phyloP scores from a whole-genome alignment of 2,113 vertebrate species.

The Narcine bancroftii region DNA sequence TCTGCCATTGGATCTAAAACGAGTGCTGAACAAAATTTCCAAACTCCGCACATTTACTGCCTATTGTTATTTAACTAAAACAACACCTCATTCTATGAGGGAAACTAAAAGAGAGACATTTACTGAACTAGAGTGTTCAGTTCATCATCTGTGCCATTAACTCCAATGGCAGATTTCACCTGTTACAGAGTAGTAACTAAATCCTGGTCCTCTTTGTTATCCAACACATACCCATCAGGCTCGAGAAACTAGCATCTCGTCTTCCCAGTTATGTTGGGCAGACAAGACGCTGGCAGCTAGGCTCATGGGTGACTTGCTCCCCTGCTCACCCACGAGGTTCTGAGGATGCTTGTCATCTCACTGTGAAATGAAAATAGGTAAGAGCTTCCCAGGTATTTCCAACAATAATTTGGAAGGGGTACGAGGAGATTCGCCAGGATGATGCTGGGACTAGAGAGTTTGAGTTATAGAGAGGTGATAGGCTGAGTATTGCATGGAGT shows the following conservation, averaged over 20 bases:
- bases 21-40: too few species aligned
- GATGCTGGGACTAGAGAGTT: too few species aligned
- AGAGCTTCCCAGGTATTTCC: too few species aligned
- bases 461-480: too few species aligned
- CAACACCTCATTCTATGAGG: neutral
- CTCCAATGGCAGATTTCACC: neutral
- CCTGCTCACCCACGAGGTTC: neutral
- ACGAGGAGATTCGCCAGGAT: too few species aligned
- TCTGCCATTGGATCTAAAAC: too few species aligned
- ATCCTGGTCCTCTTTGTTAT: neutral
- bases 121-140: neutral
- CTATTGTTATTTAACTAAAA: too few species aligned
- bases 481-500: too few species aligned
- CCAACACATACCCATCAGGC: neutral
- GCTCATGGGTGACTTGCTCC: neutral
- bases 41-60: too few species aligned
- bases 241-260: too few species aligned
- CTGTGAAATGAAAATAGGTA: neutral
- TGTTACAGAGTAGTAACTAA: neutral
- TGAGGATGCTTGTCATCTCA: neutral
- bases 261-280: too few species aligned
- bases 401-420: too few species aligned
- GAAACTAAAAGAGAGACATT: neutral
- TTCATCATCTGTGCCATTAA: neutral
- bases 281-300: neutral